Percentiles rank a stretch among this genome's conserved stretches.
Evolutionary conservation across 2,113 vertebrate genomes (phyloP).

Genomic region (Dipodomys stephensi): DNA sequence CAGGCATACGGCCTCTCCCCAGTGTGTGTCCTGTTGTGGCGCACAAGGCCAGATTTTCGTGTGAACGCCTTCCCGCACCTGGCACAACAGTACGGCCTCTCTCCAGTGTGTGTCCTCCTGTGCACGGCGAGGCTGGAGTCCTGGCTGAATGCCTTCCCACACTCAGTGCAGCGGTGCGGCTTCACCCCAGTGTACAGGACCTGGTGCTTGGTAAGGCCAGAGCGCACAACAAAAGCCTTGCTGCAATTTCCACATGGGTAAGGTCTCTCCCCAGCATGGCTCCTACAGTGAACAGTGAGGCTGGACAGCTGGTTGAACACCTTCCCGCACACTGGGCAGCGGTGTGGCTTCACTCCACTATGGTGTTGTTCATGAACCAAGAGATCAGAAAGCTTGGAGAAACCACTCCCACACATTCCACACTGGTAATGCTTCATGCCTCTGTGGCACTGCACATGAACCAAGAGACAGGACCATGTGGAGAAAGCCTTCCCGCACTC

Average conservation of each 20-base stretch:
- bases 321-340: background rate
- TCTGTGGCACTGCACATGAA: background rate
- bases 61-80: background rate
- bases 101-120: too few species aligned
- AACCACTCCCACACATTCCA: background rate
- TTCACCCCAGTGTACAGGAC: too few species aligned
- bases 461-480: background rate
- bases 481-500: background rate
- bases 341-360: background rate
- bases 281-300: constrained; percentile 13
- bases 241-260: background rate
- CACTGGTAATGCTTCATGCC: background rate
- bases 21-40: too few species aligned
- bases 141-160: too few species aligned
- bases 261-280: background rate
- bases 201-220: too few species aligned
- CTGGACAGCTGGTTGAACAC: background rate
- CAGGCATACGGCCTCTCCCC: too few species aligned
- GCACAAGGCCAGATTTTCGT: too few species aligned
- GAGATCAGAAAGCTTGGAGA: background rate
- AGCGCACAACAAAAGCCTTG: too few species aligned
- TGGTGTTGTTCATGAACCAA: background rate
- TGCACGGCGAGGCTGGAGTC: too few species aligned
- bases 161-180: too few species aligned
- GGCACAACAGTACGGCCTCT: too few species aligned